Evolutionary conservation across 2,888 invertebrate genomes (phyloP), one percentile per base, ranked within the genome.

Genomic region (Drosophila pseudotakahashii): DNA sequence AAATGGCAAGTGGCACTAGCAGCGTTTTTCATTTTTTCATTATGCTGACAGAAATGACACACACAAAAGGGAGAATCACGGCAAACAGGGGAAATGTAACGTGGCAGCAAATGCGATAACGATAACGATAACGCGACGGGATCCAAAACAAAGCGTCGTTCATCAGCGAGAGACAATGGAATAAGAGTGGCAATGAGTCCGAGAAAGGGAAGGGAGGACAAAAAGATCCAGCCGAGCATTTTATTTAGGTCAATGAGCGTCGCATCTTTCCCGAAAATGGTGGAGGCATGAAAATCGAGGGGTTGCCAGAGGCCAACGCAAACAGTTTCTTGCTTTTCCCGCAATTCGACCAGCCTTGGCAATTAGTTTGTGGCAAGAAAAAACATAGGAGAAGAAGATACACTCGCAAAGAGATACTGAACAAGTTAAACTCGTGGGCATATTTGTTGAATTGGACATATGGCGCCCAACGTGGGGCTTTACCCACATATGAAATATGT

Each of bases 161-260:
- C 68, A 68, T 67, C 69, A 67, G 70, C 37, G n/a, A 36, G 30
- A 55, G 57, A 66, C 66, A 69, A 66, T 55, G 32, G 45, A 16
- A 16, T 7, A 14, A 32, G 47, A 30, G 47, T 30, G 47, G 47
- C 47, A 32, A 47, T 47, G 30, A 32, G 30, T 11, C 4, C 32
- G 30, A 2, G 32, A n/a, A 10, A 4, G 42, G 10, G 47, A 16
- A 16, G 42, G 51, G 11, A 39, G 1, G 54, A 30, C 30, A 42
- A 36, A 69, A 52, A 51, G 53, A 55, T 81, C 42, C 78, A 74
- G 67, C 63, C 58, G 73, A 79, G 77, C 77, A 79, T 79, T 87
- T 86, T 80, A 88, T 83, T 83, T 85, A 78, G 82, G 82, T 88
- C 82, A 83, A 88, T 80, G 82, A 82, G 81, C 69, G 63, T 51